A percentile compares a stretch with the other conserved stretches of the same genome.
phyloP scores from a whole-genome alignment of 2,113 vertebrate genomes.

The Garra rufa region DNA sequence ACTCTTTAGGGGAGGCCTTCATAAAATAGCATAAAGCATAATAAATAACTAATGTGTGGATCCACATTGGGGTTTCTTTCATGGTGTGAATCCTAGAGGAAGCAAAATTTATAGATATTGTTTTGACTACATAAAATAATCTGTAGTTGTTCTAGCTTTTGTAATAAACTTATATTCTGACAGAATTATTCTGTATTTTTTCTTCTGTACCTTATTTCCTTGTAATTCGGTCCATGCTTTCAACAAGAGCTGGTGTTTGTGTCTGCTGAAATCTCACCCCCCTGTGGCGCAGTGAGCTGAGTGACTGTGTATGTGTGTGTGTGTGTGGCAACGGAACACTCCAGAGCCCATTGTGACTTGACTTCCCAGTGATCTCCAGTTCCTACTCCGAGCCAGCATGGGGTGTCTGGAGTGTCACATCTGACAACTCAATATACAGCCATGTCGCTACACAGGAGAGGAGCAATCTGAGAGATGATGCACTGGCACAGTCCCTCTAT shows the following conservation, averaged over 20 bases:
- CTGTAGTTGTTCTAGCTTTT: not conserved
- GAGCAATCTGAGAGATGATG: slow-evolving; percentile 46
- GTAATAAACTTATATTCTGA: not conserved
- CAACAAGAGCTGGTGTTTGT: not conserved
- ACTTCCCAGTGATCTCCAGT: slow-evolving; percentile 40
- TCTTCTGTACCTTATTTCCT: not conserved
- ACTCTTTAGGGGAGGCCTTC: slow-evolving; percentile 66
- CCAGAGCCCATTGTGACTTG: slow-evolving; percentile 35
- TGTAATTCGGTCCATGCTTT: slow-evolving; percentile 13
- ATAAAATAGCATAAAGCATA: slow-evolving; percentile 59
- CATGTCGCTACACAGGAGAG: slow-evolving; percentile 37
- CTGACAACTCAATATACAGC: slow-evolving; percentile 58
- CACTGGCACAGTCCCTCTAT: slow-evolving; percentile 31
- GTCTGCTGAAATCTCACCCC: slow-evolving; percentile 32
- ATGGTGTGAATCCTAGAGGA: not conserved
- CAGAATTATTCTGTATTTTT: not conserved
- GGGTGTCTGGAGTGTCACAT: slow-evolving; percentile 54
- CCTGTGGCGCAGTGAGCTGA: slow-evolving; percentile 53
- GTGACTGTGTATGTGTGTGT: slow-evolving; percentile 54
- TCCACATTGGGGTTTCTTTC: not conserved
- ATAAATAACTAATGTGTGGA: slow-evolving; percentile 27
- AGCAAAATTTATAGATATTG: not conserved
- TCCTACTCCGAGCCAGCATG: slow-evolving; percentile 43
- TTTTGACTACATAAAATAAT: not conserved
- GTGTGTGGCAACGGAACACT: slow-evolving; percentile 46